Conservation (phyloP, 2,113 vertebrate genomes). For the Thalassoma bifasciatum region DNA sequence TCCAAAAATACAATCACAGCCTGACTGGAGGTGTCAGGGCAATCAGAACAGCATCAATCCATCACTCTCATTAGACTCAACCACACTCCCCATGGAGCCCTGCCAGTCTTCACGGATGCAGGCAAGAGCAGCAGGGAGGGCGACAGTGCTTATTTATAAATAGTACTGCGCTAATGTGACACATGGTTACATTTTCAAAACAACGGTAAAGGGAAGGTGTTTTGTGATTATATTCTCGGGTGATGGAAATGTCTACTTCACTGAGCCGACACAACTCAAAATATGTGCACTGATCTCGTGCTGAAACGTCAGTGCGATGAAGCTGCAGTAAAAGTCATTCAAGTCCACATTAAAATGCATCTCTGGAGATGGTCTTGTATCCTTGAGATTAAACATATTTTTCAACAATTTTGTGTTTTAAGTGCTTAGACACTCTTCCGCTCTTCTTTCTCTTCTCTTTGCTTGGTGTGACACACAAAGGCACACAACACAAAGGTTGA, state of each 20-base stretch:
- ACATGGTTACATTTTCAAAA: slow-evolving; percentile 36
- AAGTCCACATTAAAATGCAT: slow-evolving; percentile 17
- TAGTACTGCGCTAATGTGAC: slow-evolving; percentile 2
- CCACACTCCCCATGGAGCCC: slow-evolving; percentile 39
- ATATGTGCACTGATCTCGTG: background rate
- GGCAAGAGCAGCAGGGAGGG: slow-evolving; percentile 30
- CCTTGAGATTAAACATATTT: no score
- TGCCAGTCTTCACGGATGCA: slow-evolving; percentile 16
- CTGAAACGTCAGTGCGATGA: slow-evolving; percentile 9
- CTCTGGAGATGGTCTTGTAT: no score
- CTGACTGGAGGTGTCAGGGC: slow-evolving; percentile 46
- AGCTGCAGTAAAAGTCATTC: slow-evolving; percentile 6
- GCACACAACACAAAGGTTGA: no score
- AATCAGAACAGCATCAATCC: slow-evolving; percentile 60
- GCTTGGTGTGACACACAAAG: no score
- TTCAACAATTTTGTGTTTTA: no score
- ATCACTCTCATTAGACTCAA: slow-evolving; percentile 62
- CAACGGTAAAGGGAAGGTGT: slow-evolving; percentile 1
- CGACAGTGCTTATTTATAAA: slow-evolving; percentile 41
- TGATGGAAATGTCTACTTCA: slow-evolving; percentile 27
- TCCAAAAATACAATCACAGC: slow-evolving; percentile 51
- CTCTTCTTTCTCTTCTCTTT: no score
- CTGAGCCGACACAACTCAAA: slow-evolving; percentile 21
- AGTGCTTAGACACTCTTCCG: no score
- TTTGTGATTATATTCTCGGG: slow-evolving; percentile 51